Conservation (phyloP, 1,140 invertebrate genomes). For the Andricus grossulariae region DNA sequence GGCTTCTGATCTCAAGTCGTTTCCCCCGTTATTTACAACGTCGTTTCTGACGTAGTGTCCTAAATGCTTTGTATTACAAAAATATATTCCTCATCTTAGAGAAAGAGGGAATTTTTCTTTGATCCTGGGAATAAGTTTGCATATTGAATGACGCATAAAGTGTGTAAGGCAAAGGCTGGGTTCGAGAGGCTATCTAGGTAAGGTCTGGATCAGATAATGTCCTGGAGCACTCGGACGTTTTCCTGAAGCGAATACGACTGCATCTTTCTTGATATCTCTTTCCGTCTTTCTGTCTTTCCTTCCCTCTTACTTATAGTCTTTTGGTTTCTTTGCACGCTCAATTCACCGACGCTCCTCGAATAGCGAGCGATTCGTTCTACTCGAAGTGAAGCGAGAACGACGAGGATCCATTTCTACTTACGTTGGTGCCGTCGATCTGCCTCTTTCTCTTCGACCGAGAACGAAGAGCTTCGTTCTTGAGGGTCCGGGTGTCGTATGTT, state of each 20-base stretch:
- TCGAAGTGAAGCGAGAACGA: constrained; percentile 38
- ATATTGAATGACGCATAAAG: not conserved
- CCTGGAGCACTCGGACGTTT: constrained; percentile 37
- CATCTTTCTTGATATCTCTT: constrained; percentile 37
- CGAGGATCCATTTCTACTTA: constrained; percentile 38
- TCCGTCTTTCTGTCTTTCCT: constrained; percentile 16
- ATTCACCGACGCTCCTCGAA: constrained; percentile 40
- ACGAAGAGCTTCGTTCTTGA: not conserved
- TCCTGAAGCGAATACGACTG: constrained; percentile 36
- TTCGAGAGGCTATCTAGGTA: not conserved
- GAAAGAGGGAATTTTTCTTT: not conserved
- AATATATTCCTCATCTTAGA: no score
- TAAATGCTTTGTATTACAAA: no score
- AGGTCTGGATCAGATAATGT: not conserved
- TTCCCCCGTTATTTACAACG: no score
- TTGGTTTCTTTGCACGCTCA: constrained; percentile 48
- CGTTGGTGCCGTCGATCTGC: constrained; percentile 35
- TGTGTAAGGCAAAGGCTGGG: not conserved
- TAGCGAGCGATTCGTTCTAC: constrained; percentile 44
- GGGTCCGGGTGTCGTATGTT: not conserved
- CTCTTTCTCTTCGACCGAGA: constrained; percentile 28
- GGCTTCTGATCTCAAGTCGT: no score
- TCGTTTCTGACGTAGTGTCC: no score
- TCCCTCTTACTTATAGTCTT: constrained; percentile 31
- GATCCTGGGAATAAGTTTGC: not conserved